Percentiles rank a stretch among this genome's conserved stretches.
phyloP scores from a whole-genome alignment of 1,140 invertebrate genomes.

The Drosophila ercepeae region DNA sequence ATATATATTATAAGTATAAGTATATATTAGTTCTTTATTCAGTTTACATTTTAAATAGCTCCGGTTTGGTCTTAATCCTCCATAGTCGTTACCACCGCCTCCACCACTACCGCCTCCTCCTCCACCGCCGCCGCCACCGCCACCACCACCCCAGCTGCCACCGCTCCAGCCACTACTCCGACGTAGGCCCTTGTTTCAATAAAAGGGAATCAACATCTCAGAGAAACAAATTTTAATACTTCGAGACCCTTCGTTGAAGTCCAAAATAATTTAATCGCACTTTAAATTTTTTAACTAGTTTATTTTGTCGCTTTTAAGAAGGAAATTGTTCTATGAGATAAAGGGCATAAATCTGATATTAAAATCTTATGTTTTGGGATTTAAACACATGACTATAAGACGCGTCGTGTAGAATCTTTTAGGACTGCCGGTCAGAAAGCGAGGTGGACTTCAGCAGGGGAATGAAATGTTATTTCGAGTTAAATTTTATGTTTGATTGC shows the following conservation, averaged over 20 bases:
- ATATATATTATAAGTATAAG: too few relatives aligned
- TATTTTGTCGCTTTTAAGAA: neutral
- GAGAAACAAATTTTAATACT: too few relatives aligned
- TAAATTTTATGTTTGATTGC: neutral
- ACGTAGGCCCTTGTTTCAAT: too few relatives aligned
- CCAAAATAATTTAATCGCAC: neutral
- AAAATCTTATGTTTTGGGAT: too few relatives aligned
- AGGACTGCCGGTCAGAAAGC: neutral
- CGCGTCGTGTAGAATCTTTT: neutral
- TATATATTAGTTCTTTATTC: too few relatives aligned
- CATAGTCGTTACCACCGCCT: slow-evolving; percentile 26
- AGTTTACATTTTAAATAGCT: too few relatives aligned
- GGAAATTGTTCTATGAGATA: neutral
- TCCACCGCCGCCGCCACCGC: slow-evolving; percentile 35
- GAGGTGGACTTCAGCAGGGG: neutral
- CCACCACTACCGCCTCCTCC: slow-evolving; percentile 50
- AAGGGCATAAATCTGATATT: neutral
- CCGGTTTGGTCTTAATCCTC: slow-evolving; percentile 59
- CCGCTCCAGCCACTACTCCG: slow-evolving; percentile 23
- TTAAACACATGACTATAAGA: too few relatives aligned
- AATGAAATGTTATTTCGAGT: neutral
- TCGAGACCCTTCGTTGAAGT: too few relatives aligned
- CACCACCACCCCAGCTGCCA: slow-evolving; percentile 13
- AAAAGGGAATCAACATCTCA: too few relatives aligned
- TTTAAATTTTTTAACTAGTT: neutral